Percentiles rank a stretch among this genome's conserved stretches.
Evolutionary conservation across 2,888 invertebrate genomes (phyloP).

Genomic region (Pyrochroa serraticornis): DNA sequence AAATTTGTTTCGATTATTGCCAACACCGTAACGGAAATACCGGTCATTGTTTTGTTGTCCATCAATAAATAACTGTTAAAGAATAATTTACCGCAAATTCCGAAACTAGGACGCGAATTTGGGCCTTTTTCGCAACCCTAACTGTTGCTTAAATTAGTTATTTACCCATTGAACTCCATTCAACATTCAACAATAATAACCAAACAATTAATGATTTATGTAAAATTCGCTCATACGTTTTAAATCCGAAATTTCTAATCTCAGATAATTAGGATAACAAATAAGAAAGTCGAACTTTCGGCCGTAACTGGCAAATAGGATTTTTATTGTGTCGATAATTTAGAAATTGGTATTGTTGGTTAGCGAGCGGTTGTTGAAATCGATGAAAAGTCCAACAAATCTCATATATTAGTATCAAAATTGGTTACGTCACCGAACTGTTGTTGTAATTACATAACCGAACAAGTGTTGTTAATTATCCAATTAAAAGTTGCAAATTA

Average conservation of each 20-base stretch:
- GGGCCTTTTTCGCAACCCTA: neutral
- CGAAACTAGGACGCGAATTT: too few species aligned
- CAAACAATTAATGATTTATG: neutral
- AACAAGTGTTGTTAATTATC: conserved; percentile 12
- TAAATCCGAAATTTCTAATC: too few species aligned
- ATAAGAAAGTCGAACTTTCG: too few species aligned
- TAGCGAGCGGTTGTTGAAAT: too few species aligned
- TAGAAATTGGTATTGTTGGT: neutral
- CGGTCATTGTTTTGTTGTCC: conserved; percentile 4
- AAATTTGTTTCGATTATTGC: conserved; percentile 23
- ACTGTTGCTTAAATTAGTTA: neutral
- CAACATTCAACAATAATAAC: neutral
- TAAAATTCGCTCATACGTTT: too few species aligned
- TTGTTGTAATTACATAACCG: conserved; percentile 20
- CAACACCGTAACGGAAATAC: conserved; percentile 14
- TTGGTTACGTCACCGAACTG: conserved; percentile 15
- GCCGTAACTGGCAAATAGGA: too few species aligned
- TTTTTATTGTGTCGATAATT: neutral
- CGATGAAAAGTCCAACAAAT: too few species aligned
- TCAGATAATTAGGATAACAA: too few species aligned
- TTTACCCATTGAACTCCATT: neutral
- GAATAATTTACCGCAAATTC: neutral
- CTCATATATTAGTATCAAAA: neutral
- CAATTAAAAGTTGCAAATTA: conserved; percentile 4
- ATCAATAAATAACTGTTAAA: conserved; percentile 11